phyloP scores from a whole-genome alignment of 2,888 invertebrate genomes.

The Lamellibrachia satsuma region DNA sequence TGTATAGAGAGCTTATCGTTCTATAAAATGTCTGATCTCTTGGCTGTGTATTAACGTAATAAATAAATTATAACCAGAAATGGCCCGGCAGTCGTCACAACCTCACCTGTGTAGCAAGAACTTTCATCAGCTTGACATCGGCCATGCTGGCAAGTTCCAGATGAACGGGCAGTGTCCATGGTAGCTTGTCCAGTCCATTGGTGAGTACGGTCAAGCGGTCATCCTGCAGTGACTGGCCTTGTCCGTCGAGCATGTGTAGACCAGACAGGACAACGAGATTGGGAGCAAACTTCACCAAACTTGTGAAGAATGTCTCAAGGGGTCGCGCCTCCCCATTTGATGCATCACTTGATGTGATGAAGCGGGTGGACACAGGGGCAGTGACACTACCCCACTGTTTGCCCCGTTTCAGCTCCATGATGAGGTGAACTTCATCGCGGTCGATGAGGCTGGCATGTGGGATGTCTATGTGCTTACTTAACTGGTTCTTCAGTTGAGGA shows the following conservation, averaged over 20 bases:
- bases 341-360: slow-evolving; percentile 67
- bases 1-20: not conserved
- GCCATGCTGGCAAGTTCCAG: slow-evolving; percentile 67
- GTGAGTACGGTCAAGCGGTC: slow-evolving; percentile 56
- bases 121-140: slow-evolving; percentile 57
- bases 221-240: slow-evolving; percentile 47
- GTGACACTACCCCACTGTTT: slow-evolving; percentile 63
- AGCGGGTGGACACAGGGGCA: slow-evolving; percentile 65
- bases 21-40: no score
- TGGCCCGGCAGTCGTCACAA: no score
- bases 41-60: no score
- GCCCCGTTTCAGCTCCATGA: slow-evolving; percentile 66
- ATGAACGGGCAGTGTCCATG: slow-evolving; percentile 64
- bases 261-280: slow-evolving; percentile 66
- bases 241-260: slow-evolving; percentile 65
- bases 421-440: slow-evolving; percentile 67
- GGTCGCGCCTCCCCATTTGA: slow-evolving; percentile 58
- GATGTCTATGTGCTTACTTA: slow-evolving; percentile 62
- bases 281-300: slow-evolving; percentile 57
- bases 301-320: slow-evolving; percentile 65
- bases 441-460: slow-evolving; percentile 54
- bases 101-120: slow-evolving; percentile 62
- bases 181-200: slow-evolving; percentile 58
- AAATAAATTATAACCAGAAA: no score
- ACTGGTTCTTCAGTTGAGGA: slow-evolving; percentile 61